Evolutionary conservation across 2,888 invertebrate species (phyloP), one percentile per base, ranked within the genome.

Genomic region (Hoplodrina ambigua): DNA sequence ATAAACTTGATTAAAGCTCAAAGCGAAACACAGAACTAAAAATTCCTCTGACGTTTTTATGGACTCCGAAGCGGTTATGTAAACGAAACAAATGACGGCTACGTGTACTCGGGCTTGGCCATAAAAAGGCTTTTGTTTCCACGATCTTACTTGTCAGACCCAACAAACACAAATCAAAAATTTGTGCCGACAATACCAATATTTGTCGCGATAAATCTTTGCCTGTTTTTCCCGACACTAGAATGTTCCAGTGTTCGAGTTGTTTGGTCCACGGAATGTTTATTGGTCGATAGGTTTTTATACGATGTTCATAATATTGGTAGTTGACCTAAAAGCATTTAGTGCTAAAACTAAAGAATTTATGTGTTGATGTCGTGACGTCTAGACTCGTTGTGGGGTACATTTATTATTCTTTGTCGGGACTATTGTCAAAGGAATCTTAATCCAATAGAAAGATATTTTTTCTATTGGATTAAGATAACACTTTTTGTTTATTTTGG

Each of bases 151-250:
- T 73, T 72, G 71, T 81, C 83, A 72, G 74, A 60, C 69, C 72
- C 73, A 73, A 82, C 75, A 55, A 49, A 67, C 81, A 83, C 84
- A 85, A 85, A 85, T 85, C 84, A 85, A 84, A 85, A 78, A 77
- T 72, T 80, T 72, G 64, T 75, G 68, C 66, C 78, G 72, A 75
- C 83, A 80, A 75, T 70, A 75, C 85, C 79, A 85, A 85, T 85
- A 86, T 86, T 86, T 86, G 86, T 85, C 85, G 80, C 78, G 59
- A 83, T 86, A 85, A 85, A 85, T 85, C 80, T 72, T 70, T 54
- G 74, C 58, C 67, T 78, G 81, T 81, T 83, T 84, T 84, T 63
- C 66, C 58, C 63, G 57, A 64, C 69, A 75, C 69, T 73, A 71
- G 68, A 70, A 58, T 50, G 63, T 59, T 69, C 67, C 65, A 72